phyloP scores from a whole-genome alignment of 2,888 invertebrate species.

The Mesorhabditis spiculigera region DNA sequence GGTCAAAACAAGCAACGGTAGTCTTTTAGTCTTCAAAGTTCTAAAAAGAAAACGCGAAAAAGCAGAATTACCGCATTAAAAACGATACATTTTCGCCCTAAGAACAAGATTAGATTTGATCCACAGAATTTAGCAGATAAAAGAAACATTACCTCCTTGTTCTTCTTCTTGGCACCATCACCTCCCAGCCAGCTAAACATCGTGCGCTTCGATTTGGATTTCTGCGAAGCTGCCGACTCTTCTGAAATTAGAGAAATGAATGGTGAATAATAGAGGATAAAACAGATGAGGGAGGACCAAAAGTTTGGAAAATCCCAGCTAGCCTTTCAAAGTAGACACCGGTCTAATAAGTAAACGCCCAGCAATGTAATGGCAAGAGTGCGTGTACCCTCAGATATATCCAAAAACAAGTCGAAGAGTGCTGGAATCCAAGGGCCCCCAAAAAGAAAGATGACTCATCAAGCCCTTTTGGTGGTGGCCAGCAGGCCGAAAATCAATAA shows the following conservation, averaged over 20 bases:
- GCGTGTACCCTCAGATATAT: no score
- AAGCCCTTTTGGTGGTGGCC: no score
- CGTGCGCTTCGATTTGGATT: constrained; percentile 29
- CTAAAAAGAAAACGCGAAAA: background rate
- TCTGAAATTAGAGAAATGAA: constrained; percentile 18
- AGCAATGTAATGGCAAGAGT: no score
- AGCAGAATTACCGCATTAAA: background rate
- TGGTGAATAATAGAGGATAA: background rate
- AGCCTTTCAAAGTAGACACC: no score
- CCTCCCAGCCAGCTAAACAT: constrained; percentile 56
- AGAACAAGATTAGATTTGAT: background rate
- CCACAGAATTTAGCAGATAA: background rate
- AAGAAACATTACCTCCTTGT: constrained; percentile 37
- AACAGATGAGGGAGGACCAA: no score
- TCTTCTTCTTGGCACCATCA: constrained; percentile 52
- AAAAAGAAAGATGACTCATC: no score
- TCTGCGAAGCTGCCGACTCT: constrained; percentile 21
- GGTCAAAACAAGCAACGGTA: background rate
- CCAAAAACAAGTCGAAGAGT: no score
- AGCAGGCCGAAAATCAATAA: no score
- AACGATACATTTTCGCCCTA: background rate
- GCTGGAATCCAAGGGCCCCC: no score
- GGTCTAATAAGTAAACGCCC: no score
- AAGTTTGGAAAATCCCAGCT: no score
- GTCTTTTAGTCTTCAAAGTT: background rate